These are phyloP conservation scores for Athalia cordata DNA, from an alignment of 2,888 invertebrate genomes.

Conservation along the genomic window DNA sequence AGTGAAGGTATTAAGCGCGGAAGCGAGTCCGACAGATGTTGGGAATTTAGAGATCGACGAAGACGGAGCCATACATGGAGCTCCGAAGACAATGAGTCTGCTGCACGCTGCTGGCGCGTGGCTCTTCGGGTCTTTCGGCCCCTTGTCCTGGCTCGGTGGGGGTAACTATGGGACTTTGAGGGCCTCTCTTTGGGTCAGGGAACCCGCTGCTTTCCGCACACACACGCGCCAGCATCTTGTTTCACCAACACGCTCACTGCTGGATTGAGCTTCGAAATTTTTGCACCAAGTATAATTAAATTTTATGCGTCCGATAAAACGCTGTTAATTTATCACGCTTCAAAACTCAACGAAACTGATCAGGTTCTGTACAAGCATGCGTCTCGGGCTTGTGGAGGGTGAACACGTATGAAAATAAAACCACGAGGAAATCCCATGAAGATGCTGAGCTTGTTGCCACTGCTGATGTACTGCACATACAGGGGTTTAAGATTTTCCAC, in stretches of 20 bases:
- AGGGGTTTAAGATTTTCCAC: not conserved
- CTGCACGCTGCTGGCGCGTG: slow-evolving; percentile 44
- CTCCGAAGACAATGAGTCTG: slow-evolving; percentile 43
- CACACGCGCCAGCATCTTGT: not conserved
- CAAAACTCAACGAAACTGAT: too few relatives aligned
- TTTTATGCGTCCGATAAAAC: too few relatives aligned
- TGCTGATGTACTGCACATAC: not conserved
- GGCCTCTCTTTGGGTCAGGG: slow-evolving; percentile 43
- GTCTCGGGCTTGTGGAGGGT: too few relatives aligned
- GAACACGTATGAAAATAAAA: too few relatives aligned
- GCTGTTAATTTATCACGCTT: too few relatives aligned
- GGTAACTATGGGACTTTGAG: slow-evolving; percentile 43
- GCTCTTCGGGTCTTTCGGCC: slow-evolving; percentile 19
- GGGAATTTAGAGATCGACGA: slow-evolving; percentile 61
- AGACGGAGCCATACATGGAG: slow-evolving; percentile 47
- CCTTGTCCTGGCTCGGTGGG: slow-evolving; percentile 30
- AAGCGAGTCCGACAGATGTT: slow-evolving; percentile 67
- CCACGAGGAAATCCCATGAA: too few relatives aligned
- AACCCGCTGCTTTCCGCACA: slow-evolving; percentile 30
- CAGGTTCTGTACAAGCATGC: too few relatives aligned
- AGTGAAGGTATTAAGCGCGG: slow-evolving; percentile 64
- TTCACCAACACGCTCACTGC: not conserved
- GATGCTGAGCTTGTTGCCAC: too few relatives aligned
- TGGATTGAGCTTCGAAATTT: not conserved
- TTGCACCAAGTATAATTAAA: too few relatives aligned